Percentiles rank a stretch among this genome's conserved stretches.
These are phyloP conservation scores for Neodon shergylaensis DNA, from an alignment of 2,113 vertebrate species.

Conservation along the genomic window DNA sequence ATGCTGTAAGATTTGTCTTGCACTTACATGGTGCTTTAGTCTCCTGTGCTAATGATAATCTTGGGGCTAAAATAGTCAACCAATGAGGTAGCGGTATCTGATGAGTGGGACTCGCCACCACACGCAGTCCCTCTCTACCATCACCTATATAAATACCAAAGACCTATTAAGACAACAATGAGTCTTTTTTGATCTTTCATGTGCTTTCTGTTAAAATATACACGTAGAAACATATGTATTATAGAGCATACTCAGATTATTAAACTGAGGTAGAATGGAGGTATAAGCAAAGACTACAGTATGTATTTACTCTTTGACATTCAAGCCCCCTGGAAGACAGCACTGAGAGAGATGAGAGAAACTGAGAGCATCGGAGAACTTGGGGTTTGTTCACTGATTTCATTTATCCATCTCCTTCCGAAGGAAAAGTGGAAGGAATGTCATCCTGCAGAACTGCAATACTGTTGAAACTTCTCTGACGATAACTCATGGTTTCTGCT, in stretches of 20 bases:
- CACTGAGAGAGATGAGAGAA: background rate
- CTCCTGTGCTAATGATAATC: background rate
- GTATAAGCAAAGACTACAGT: background rate
- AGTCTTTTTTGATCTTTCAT: background rate
- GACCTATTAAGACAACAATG: background rate
- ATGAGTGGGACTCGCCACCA: background rate
- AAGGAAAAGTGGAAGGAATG: background rate
- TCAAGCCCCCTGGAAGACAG: background rate
- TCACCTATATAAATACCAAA: slow-evolving; percentile 35
- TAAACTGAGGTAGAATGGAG: background rate
- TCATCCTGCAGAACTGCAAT: background rate
- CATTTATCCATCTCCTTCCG: background rate
- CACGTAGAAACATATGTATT: background rate
- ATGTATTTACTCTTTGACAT: background rate
- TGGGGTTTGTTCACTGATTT: background rate
- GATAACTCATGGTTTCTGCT: background rate
- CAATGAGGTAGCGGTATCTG: background rate
- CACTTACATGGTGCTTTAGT: background rate
- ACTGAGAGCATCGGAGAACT: background rate
- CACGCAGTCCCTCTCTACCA: background rate
- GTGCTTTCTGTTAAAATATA: background rate
- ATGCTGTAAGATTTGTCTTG: background rate
- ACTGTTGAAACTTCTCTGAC: slow-evolving; percentile 15
- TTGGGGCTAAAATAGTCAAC: slow-evolving; percentile 34
- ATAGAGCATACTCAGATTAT: background rate